A percentile compares a stretch with the other conserved stretches of the same genome.
These are phyloP conservation scores for Tenebrio molitor DNA, from an alignment of 1,140 invertebrate species.

Conservation along the genomic window DNA sequence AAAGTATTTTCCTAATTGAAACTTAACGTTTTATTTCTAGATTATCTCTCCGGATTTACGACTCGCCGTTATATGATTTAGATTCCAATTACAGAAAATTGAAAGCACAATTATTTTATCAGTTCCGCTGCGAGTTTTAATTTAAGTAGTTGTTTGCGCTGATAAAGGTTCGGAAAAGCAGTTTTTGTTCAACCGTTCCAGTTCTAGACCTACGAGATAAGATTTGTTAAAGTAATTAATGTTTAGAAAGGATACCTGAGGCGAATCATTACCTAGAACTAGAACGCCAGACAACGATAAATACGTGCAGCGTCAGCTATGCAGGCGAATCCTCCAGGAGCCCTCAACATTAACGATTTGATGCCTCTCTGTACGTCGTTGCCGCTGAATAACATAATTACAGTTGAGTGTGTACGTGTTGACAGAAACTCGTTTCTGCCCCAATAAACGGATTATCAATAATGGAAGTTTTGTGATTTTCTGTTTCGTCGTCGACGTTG, in stretches of 20 bases:
- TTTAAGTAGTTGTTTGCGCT: constrained; percentile 42
- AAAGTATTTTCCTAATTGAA: constrained; percentile 44
- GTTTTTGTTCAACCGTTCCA: constrained; percentile 4
- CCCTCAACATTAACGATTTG: constrained; percentile 12
- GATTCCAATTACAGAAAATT: constrained; percentile 39
- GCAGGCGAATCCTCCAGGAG: neutral
- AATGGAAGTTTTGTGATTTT: too few species aligned
- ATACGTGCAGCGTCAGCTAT: constrained; percentile 31
- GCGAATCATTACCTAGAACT: constrained; percentile 33
- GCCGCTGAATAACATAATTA: neutral
- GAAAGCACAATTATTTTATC: constrained; percentile 44
- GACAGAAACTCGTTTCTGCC: too few species aligned
- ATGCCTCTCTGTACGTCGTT: neutral
- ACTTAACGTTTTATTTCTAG: constrained; percentile 33
- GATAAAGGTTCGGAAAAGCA: constrained; percentile 16
- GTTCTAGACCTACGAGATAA: constrained; percentile 16
- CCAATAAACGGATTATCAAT: too few species aligned
- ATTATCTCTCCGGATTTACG: constrained; percentile 38
- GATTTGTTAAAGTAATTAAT: constrained; percentile 40
- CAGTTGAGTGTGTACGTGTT: too few species aligned
- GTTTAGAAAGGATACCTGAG: constrained; percentile 28
- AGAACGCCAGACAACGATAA: constrained; percentile 25
- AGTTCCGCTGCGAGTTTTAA: constrained; percentile 35
- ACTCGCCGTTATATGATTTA: constrained; percentile 41
- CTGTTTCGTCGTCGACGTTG: too few species aligned